Evolutionary conservation across 2,888 invertebrate genomes (phyloP).

Genomic region (Gryllus longicercus): DNA sequence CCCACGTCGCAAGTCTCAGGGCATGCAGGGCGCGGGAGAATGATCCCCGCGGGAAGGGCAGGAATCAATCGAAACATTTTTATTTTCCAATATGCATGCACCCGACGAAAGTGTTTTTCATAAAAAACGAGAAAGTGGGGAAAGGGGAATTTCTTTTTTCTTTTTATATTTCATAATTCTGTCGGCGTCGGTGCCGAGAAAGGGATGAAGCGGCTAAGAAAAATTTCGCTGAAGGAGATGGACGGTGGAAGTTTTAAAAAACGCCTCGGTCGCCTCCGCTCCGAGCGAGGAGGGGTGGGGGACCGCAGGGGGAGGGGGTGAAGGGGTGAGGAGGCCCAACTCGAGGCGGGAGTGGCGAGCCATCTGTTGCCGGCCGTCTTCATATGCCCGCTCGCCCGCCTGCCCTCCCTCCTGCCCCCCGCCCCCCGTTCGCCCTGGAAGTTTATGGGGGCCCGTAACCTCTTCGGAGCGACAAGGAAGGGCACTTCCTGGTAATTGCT

Average conservation of each 20-base stretch:
- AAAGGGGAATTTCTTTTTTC: slow-evolving; percentile 17
- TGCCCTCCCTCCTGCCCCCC: too few relatives aligned
- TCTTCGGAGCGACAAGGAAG: too few relatives aligned
- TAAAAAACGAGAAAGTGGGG: background rate
- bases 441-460: too few relatives aligned
- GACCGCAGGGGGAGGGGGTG: background rate
- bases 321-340: background rate
- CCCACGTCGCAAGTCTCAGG: too few relatives aligned
- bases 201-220: background rate
- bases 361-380: too few relatives aligned
- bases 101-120: background rate
- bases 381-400: too few relatives aligned
- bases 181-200: background rate
- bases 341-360: background rate
- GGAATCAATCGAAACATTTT: background rate
- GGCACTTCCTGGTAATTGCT: too few relatives aligned
- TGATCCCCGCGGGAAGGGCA: background rate
- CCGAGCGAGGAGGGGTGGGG: background rate
- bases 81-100: slow-evolving; percentile 9
- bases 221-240: background rate
- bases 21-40: too few relatives aligned
- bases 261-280: background rate
- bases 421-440: too few relatives aligned
- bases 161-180: slow-evolving; percentile 6
- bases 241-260: slow-evolving; percentile 5